These are phyloP conservation scores for Heliconius erato DNA, from an alignment of 2,888 invertebrate species.

Conservation along the genomic window DNA sequence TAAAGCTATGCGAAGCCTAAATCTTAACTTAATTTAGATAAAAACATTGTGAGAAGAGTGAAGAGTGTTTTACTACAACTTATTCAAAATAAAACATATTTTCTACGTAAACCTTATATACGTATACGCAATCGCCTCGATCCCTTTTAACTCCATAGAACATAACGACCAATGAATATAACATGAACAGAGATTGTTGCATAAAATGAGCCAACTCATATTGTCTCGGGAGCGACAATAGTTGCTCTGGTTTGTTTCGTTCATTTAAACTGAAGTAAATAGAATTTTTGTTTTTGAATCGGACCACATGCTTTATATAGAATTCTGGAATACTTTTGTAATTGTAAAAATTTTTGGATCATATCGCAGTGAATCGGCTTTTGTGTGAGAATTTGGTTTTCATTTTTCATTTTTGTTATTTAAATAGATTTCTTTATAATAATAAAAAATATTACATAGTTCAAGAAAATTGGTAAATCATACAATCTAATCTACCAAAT, in stretches of 20 bases:
- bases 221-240: conserved; percentile 67
- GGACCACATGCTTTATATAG: conserved; percentile 1
- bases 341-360: background rate
- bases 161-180: conserved; percentile 54
- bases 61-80: no score
- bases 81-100: no score
- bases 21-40: no score
- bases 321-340: conserved; percentile 1
- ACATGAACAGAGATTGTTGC: conserved; percentile 58
- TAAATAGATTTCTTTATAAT: background rate
- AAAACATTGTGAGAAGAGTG: no score
- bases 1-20: no score
- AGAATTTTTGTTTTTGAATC: conserved; percentile 50
- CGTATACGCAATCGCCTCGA: background rate
- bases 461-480: no score
- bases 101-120: background rate
- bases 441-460: no score
- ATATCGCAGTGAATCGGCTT: background rate
- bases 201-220: conserved; percentile 57
- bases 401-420: background rate
- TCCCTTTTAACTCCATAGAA: conserved; percentile 36
- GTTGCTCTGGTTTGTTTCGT: conserved; percentile 61
- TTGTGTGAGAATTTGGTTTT: background rate
- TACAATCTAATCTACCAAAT: no score
- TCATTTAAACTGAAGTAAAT: conserved; percentile 60